phyloP scores from a whole-genome alignment of 2,113 vertebrate genomes.

The Oxyruncus cristatus region DNA sequence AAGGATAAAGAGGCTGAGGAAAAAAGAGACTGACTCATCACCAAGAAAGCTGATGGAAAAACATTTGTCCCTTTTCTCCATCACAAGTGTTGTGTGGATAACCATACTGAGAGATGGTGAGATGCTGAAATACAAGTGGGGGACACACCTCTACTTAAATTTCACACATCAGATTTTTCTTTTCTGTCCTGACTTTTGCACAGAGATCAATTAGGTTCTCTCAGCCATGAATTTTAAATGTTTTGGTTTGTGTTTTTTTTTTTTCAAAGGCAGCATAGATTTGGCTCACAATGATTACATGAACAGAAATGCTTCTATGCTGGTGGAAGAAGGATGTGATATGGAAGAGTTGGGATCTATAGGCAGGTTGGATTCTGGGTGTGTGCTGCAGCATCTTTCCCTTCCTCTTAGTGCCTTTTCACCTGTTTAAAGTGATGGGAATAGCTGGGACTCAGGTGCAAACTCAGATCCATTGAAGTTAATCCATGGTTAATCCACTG shows the following conservation, averaged over 20 bases:
- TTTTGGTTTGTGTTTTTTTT: too few species aligned
- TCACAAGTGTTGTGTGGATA: background rate
- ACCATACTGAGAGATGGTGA: background rate
- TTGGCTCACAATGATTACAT: background rate
- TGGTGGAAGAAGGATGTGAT: background rate
- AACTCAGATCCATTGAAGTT: background rate
- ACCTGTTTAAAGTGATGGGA: background rate
- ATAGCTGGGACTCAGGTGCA: background rate
- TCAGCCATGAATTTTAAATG: background rate
- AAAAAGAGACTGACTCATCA: conserved; percentile 19
- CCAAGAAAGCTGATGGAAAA: background rate
- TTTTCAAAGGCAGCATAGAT: background rate
- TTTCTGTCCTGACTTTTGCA: background rate
- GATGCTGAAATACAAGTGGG: background rate
- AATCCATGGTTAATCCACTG: background rate
- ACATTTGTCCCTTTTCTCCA: background rate
- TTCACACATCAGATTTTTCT: background rate
- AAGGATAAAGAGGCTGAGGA: background rate
- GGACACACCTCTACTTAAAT: background rate
- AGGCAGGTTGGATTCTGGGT: background rate
- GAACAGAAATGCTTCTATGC: background rate
- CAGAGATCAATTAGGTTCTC: background rate
- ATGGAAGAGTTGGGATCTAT: background rate
- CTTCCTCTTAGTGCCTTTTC: background rate
- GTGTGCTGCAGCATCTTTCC: background rate